Percentiles rank a stretch among this genome's conserved stretches.
Evolutionary conservation across 2,797 vertebrate species (phyloP).

Genomic region (Lepus oiostolus): DNA sequence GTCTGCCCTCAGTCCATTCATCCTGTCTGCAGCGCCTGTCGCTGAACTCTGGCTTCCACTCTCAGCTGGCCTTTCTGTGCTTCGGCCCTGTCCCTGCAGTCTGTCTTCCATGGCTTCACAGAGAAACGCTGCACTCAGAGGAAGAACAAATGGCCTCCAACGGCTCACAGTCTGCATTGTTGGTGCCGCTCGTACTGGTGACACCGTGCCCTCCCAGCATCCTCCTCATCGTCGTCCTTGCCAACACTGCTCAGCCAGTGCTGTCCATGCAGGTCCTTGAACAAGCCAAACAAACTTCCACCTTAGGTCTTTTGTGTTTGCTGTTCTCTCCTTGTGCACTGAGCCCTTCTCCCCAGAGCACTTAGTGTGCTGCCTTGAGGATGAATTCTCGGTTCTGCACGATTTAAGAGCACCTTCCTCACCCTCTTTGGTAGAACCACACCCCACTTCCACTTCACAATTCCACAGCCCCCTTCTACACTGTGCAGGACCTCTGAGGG

Average conservation of each 20-base stretch:
- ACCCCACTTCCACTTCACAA: accelerated
- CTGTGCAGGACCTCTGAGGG: too few relatives aligned
- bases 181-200: accelerated
- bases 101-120: not conserved
- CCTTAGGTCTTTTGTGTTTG: accelerated
- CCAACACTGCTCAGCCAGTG: too few relatives aligned
- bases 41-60: too few relatives aligned
- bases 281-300: not conserved
- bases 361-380: not conserved
- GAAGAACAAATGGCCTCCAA: accelerated
- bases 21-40: too few relatives aligned
- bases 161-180: too few relatives aligned
- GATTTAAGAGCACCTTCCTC: not conserved
- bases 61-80: not conserved
- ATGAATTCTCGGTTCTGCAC: too few relatives aligned
- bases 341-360: too few relatives aligned
- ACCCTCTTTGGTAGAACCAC: not conserved
- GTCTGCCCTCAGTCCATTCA: not conserved
- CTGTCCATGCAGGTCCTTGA: not conserved
- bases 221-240: not conserved
- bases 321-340: accelerated
- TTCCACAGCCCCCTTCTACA: accelerated
- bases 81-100: not conserved
- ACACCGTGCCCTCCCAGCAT: too few relatives aligned
- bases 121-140: not conserved